Percentiles rank a stretch among this genome's conserved stretches.
phyloP scores from a whole-genome alignment of 2,888 invertebrate genomes.

The Ochropleura leucogaster region DNA sequence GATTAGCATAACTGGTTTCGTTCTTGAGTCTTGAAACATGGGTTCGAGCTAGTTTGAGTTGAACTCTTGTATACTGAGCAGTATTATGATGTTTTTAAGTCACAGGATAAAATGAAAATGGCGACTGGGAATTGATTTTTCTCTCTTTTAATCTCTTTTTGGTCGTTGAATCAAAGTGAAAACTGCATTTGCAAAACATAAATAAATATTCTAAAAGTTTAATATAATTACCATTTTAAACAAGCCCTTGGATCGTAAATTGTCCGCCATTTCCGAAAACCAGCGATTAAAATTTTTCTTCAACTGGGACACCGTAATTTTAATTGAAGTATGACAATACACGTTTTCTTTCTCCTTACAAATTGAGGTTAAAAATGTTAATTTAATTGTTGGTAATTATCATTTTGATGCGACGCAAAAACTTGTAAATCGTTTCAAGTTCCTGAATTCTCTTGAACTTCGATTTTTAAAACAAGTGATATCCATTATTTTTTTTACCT shows the following conservation, averaged over 20 bases:
- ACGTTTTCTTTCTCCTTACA: constrained; percentile 13
- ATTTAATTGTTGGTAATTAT: constrained; percentile 43
- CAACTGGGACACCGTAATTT: constrained; percentile 20
- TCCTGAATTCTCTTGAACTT: background rate
- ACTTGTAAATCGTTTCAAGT: constrained; percentile 1
- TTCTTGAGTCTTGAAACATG: constrained; percentile 42
- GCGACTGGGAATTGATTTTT: background rate
- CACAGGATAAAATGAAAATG: background rate
- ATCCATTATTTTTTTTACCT: background rate
- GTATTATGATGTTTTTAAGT: constrained; percentile 20
- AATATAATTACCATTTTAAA: background rate
- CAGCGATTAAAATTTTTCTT: constrained; percentile 23
- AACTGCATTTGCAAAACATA: background rate
- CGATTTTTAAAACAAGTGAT: background rate
- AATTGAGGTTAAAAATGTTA: constrained; percentile 32
- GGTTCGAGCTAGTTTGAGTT: constrained; percentile 29
- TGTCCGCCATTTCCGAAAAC: constrained; percentile 13
- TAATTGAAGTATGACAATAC: constrained; percentile 21
- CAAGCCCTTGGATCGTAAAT: background rate
- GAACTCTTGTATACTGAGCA: constrained; percentile 8
- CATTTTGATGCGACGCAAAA: constrained; percentile 16
- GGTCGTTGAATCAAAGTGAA: background rate
- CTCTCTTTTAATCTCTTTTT: background rate
- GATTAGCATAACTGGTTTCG: constrained; percentile 66
- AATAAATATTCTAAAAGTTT: background rate